Evolutionary conservation across 2,888 invertebrate genomes (phyloP).

Genomic region (Autographa pulchrina): DNA sequence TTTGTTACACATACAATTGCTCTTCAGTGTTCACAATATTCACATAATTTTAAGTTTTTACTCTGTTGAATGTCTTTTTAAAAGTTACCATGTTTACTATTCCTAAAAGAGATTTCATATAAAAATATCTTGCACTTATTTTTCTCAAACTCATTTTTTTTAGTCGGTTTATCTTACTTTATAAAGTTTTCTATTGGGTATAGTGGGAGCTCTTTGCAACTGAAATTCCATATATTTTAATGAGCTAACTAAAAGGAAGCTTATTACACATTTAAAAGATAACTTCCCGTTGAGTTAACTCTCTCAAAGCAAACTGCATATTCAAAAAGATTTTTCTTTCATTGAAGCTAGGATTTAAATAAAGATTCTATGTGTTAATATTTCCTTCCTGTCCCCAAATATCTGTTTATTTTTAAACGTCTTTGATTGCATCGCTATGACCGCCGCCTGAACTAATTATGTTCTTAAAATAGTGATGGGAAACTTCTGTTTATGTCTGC

Average conservation of each 20-base stretch:
- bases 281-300: neutral
- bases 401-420: conserved; percentile 39
- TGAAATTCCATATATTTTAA: neutral
- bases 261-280: neutral
- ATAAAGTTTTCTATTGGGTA: neutral
- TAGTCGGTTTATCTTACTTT: neutral
- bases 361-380: conserved; percentile 19
- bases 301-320: neutral
- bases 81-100: too few species aligned
- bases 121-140: too few species aligned
- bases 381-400: conserved; percentile 36
- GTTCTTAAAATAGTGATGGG: conserved; percentile 38
- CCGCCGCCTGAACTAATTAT: conserved; percentile 53
- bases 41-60: too few species aligned
- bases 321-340: neutral
- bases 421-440: conserved; percentile 52
- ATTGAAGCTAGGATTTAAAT: neutral
- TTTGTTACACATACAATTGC: too few species aligned
- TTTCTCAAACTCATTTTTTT: too few species aligned
- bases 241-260: neutral
- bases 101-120: too few species aligned
- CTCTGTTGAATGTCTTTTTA: too few species aligned
- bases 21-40: too few species aligned
- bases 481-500: conserved; percentile 24
- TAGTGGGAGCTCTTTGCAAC: neutral